phyloP scores from a whole-genome alignment of 2,113 vertebrate species.

The Rallus limicola region DNA sequence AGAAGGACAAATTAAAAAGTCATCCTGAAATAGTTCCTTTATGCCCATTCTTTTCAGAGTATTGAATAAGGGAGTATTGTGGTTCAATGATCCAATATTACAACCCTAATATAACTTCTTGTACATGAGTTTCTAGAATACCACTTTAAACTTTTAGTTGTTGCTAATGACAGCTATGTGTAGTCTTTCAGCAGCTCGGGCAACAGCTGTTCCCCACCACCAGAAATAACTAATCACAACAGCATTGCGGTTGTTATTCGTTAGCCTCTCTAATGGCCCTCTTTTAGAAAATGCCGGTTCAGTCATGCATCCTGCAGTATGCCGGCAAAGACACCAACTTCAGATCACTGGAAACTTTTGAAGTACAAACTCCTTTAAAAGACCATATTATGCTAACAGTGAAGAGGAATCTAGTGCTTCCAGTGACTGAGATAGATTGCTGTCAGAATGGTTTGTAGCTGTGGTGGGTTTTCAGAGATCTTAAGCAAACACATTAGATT shows the following conservation, averaged over 20 bases:
- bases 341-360: background rate
- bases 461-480: background rate
- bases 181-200: background rate
- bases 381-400: background rate
- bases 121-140: background rate
- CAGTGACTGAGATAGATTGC: background rate
- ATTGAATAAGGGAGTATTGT: background rate
- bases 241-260: background rate
- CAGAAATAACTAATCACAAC: background rate
- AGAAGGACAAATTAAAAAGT: background rate
- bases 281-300: background rate
- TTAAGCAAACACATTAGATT: background rate
- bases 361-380: background rate
- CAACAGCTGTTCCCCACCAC: background rate
- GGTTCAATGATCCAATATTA: background rate
- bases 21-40: background rate
- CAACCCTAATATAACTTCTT: background rate
- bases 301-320: background rate
- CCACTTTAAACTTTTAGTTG: background rate
- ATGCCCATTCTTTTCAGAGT: background rate
- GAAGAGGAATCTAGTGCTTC: background rate
- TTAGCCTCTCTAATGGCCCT: background rate
- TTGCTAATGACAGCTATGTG: background rate
- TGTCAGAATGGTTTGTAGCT: background rate
- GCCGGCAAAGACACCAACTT: background rate